A percentile compares a stretch with the other conserved stretches of the same genome.
Conservation (phyloP, 2,113 vertebrate genomes). For the Struthio camelus region DNA sequence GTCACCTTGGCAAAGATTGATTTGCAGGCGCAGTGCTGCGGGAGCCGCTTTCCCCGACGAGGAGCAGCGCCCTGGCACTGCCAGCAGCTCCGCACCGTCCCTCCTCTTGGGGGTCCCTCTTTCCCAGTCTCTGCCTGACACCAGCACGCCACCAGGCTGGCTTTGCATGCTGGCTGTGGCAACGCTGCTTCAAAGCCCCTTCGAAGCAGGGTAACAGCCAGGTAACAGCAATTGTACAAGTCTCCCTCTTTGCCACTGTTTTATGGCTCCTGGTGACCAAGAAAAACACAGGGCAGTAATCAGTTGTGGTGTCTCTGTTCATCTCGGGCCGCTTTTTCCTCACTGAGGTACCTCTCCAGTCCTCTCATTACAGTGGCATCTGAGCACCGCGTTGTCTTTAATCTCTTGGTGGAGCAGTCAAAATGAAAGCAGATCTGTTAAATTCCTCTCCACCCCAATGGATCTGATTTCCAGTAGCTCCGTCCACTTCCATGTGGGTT, state of each 20-base stretch:
- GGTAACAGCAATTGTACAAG: not conserved
- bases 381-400: not conserved
- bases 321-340: not conserved
- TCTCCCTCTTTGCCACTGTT: not conserved
- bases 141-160: not conserved
- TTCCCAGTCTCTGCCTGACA: too few relatives aligned
- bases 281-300: not conserved
- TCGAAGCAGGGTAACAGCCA: not conserved
- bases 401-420: not conserved
- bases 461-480: not conserved
- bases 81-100: too few relatives aligned
- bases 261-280: not conserved
- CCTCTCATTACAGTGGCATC: not conserved
- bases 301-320: not conserved
- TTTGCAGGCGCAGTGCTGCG: not conserved
- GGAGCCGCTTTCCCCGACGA: not conserved
- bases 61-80: too few relatives aligned
- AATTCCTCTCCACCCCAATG: not conserved
- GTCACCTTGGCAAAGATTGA: not conserved
- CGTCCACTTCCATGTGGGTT: not conserved
- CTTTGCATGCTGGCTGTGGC: not conserved
- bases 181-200: not conserved
- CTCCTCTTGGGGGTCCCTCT: too few relatives aligned
- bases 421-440: not conserved
- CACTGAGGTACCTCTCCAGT: not conserved